Conservation (phyloP, 2,888 invertebrate genomes). For the Timandra comae region DNA sequence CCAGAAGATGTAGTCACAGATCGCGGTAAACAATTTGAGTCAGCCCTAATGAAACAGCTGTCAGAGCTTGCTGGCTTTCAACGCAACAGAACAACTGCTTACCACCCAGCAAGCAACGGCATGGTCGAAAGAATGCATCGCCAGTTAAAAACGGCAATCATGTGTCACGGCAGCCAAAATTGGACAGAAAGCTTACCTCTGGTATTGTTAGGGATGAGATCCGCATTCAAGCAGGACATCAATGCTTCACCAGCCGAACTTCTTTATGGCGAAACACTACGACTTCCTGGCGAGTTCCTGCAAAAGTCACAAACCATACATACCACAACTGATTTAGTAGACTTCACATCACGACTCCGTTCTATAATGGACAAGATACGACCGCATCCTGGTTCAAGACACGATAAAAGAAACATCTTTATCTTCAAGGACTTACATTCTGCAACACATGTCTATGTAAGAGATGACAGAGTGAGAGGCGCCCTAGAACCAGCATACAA, state of each 20-base stretch:
- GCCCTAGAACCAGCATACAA: constrained; percentile 25
- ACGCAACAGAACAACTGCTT: constrained; percentile 12
- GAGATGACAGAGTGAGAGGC: constrained; percentile 21
- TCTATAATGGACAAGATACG: constrained; percentile 10
- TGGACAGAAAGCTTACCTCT: constrained; percentile 8
- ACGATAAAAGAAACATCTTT: constrained; percentile 15
- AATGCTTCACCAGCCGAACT: constrained; percentile 9
- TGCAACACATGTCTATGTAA: constrained; percentile 19
- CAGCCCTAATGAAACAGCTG: constrained; percentile 7
- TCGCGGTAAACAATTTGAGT: constrained; percentile 26
- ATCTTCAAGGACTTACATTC: constrained; percentile 24
- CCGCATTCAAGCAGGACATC: constrained; percentile 10
- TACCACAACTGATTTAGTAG: constrained; percentile 7
- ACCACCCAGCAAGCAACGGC: constrained; percentile 22
- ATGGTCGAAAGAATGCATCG: constrained; percentile 21
- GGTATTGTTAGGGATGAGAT: constrained; percentile 10
- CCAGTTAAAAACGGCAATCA: constrained; percentile 14
- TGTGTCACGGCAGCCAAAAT: constrained; percentile 6
- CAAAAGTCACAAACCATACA: no score
- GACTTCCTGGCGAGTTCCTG: constrained; percentile 8
- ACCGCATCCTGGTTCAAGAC: constrained; percentile 18
- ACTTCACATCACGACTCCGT: constrained; percentile 17
- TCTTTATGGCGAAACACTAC: constrained; percentile 4
- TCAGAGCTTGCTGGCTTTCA: constrained; percentile 6
- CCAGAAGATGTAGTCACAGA: no score